phyloP scores from a whole-genome alignment of 2,797 vertebrate genomes.

The Tragopan temminckii region DNA sequence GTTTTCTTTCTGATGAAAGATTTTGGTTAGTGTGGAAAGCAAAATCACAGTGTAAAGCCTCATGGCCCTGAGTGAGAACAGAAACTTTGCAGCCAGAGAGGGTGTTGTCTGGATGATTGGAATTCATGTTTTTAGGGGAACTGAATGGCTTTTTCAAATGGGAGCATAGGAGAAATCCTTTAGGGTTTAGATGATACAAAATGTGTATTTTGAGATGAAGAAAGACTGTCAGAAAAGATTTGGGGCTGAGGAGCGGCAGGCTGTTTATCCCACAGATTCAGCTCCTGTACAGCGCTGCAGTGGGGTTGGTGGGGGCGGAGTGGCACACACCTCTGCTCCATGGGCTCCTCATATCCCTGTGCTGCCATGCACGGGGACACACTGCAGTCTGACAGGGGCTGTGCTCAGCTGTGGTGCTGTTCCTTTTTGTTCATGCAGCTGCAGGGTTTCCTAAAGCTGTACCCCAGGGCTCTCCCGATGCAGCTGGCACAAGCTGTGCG shows the following conservation, averaged over 20 bases:
- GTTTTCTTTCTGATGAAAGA: background rate
- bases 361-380: rapidly evolving
- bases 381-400: rapidly evolving
- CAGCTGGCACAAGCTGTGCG: rapidly evolving
- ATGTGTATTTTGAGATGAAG: background rate
- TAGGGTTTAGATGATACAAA: background rate
- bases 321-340: background rate
- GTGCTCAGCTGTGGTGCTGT: rapidly evolving
- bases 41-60: background rate
- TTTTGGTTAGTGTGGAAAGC: background rate
- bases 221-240: background rate
- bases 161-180: background rate
- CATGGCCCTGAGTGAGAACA: background rate
- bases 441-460: background rate
- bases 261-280: background rate
- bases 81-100: background rate
- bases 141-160: background rate
- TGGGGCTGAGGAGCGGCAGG: rapidly evolving
- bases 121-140: background rate
- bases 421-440: background rate
- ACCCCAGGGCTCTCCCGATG: background rate
- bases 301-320: rapidly evolving
- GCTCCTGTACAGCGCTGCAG: background rate
- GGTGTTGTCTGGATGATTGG: background rate
- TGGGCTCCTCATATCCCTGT: rapidly evolving